Percentiles rank a stretch among this genome's conserved stretches.
phyloP scores from a whole-genome alignment of 2,113 vertebrate genomes.

The Sapayoa aenigma region DNA sequence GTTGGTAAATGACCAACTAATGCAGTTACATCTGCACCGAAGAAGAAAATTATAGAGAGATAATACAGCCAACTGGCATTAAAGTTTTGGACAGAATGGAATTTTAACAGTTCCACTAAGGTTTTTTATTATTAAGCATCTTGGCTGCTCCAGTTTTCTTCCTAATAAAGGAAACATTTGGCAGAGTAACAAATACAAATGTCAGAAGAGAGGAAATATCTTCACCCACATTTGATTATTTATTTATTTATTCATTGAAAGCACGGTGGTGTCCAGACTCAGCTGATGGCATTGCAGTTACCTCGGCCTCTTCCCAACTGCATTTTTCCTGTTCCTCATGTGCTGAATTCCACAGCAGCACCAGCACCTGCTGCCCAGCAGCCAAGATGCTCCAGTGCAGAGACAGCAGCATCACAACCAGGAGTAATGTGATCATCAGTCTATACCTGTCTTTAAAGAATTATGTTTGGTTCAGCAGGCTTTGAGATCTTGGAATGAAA shows the following conservation, averaged over 20 bases:
- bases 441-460: conserved; percentile 38
- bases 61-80: conserved; percentile 3
- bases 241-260: neutral
- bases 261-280: neutral
- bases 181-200: neutral
- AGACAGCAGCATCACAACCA: neutral
- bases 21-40: neutral
- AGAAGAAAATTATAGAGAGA: conserved; percentile 7
- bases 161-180: neutral
- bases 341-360: fast-evolving
- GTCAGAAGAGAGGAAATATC: neutral
- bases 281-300: neutral
- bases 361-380: neutral
- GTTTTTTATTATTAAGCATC: neutral
- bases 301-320: neutral
- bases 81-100: conserved; percentile 3
- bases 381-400: neutral
- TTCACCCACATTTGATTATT: neutral
- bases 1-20: conserved; percentile 52
- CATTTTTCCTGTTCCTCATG: neutral
- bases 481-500: conserved; percentile 46
- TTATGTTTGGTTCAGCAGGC: conserved; percentile 58
- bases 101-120: neutral
- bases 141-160: neutral
- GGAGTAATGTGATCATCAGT: conserved; percentile 22